Evolutionary conservation across 2,797 vertebrate genomes (phyloP), one percentile per base, ranked within the genome.

Genomic region (Trachurus trachurus): DNA sequence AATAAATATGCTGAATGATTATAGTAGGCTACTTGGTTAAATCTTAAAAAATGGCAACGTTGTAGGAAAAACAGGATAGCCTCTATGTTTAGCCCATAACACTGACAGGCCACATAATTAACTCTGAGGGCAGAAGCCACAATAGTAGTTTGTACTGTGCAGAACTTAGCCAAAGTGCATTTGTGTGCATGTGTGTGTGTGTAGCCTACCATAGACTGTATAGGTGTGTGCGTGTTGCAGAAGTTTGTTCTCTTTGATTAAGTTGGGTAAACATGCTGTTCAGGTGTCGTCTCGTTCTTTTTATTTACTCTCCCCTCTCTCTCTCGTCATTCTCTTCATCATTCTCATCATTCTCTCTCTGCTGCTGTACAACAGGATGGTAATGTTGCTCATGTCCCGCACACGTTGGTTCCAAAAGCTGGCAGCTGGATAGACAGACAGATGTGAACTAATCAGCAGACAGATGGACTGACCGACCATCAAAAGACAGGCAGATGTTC

Each of bases 391-490:
- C 69, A 45, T 73, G 77, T 84, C 56, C 63, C 76, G 57, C 44
- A 74, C 73, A 83, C 21, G 34, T 83, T 81, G 75, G 77, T 78
- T 77, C 50, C 58, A 76, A 78, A 83, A 62, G 22, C 80, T 86
- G 83, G 84, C 87, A 89, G 82, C 82, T 85, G 87, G 84, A 90
- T 77, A 56, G 77, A 86, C 71, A 77, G 85, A 82, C 89, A 90
- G 90, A 88, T 91, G 88, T 87, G 74, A 73, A 63, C 85, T 89
- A 89, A 92, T 90, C 84, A 86, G 76, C 86, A 86, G 78, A 86
- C 90, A 91, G 92, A 87, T 90, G 85, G 85, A 91, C 78, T 88
- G 90, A 90, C 89, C 83, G 75, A 81, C 83, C 80, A 81, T 89
- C 82, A 88, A 80, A 90, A 83, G 72, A 78, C 57, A 68, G 37